Evolutionary conservation across 2,888 invertebrate genomes (phyloP).

Genomic region (Callimorpha dominula): DNA sequence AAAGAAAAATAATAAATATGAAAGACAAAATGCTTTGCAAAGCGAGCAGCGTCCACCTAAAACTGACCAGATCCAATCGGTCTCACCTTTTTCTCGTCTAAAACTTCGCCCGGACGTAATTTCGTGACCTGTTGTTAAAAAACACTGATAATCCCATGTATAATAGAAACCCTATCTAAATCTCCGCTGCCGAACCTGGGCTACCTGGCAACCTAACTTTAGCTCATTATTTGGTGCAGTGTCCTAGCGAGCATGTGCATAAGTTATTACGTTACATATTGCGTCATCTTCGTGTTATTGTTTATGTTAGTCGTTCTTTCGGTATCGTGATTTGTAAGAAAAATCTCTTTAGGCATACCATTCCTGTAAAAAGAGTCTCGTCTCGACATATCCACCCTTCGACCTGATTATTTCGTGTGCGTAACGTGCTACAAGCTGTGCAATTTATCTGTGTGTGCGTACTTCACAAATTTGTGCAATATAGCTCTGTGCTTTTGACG

Average conservation of each 20-base stretch:
- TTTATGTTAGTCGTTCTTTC: constrained; percentile 76
- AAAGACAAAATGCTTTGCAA: constrained; percentile 83
- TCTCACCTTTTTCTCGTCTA: constrained; percentile 97
- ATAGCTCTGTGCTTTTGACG: constrained; percentile 80
- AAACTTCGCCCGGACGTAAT: constrained; percentile 97
- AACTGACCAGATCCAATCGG: constrained; percentile 82
- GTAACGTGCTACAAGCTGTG: constrained; percentile 85
- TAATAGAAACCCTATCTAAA: constrained; percentile 70
- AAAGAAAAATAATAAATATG: constrained; percentile 63
- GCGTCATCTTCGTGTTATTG: constrained; percentile 74
- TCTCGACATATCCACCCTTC: constrained; percentile 60
- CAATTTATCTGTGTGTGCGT: constrained; percentile 80
- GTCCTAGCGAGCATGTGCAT: constrained; percentile 77
- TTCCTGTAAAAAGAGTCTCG: constrained; percentile 59
- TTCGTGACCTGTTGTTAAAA: constrained; percentile 91
- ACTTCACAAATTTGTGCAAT: constrained; percentile 82
- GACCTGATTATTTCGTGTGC: constrained; percentile 78
- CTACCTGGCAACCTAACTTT: constrained; percentile 47
- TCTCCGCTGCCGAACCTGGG: constrained; percentile 83
- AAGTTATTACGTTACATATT: constrained; percentile 80
- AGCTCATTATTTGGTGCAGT: constrained; percentile 75
- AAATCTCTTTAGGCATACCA: constrained; percentile 70
- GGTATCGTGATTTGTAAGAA: constrained; percentile 64
- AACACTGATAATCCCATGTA: constrained; percentile 78
- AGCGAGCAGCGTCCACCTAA: constrained; percentile 86